These are phyloP conservation scores for Sialia sialis DNA, from an alignment of 2,113 vertebrate species.

Conservation along the genomic window DNA sequence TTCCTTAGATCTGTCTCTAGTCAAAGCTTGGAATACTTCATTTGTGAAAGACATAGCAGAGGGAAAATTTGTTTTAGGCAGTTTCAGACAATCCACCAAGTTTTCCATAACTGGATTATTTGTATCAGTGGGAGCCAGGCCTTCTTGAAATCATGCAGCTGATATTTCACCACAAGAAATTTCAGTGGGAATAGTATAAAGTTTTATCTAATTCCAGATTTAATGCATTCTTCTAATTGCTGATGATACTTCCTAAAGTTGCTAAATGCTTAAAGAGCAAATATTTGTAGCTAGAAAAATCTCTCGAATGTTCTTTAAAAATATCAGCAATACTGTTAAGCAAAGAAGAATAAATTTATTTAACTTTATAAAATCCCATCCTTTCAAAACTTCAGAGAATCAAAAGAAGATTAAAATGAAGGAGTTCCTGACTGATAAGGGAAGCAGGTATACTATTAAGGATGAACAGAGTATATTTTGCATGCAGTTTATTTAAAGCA, in stretches of 20 bases:
- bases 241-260: not conserved
- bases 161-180: not conserved
- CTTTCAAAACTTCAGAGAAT: not conserved
- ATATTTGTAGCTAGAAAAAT: not conserved
- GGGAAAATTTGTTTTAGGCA: not conserved
- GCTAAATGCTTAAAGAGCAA: not conserved
- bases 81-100: not conserved
- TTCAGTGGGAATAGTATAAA: not conserved
- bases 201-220: not conserved
- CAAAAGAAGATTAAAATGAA: not conserved
- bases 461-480: not conserved
- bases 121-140: not conserved
- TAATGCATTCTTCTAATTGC: not conserved
- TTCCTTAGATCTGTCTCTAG: not conserved
- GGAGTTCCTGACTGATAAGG: not conserved
- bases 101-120: not conserved
- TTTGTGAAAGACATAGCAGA: not conserved
- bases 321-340: not conserved
- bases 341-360: not conserved
- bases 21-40: not conserved
- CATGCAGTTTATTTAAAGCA: not conserved
- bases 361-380: not conserved
- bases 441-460: not conserved
- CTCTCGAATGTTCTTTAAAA: not conserved
- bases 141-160: not conserved